Evolutionary conservation across 2,888 invertebrate genomes (phyloP).

Genomic region (Steromphala cineraria): DNA sequence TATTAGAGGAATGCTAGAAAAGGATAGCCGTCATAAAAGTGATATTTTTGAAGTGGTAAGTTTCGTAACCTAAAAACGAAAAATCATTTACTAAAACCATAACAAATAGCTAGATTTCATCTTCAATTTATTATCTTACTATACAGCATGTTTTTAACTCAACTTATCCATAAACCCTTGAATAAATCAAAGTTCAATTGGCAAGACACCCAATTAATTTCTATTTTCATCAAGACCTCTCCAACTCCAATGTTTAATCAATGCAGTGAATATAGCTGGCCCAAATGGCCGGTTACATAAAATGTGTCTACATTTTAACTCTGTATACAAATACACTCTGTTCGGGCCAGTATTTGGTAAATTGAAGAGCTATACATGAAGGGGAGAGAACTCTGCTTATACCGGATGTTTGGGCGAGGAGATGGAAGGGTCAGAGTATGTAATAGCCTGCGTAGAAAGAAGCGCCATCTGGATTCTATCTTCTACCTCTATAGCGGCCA

Average conservation of each 20-base stretch:
- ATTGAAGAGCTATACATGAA: conserved; percentile 8
- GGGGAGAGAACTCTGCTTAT: background rate
- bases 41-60: too few relatives aligned
- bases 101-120: too few relatives aligned
- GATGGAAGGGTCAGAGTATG: background rate
- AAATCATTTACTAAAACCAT: too few relatives aligned
- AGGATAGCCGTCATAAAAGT: too few relatives aligned
- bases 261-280: background rate
- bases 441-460: background rate
- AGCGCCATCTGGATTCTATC: background rate
- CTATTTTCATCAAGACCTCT: too few relatives aligned
- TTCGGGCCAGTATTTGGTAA: background rate
- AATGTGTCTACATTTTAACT: background rate
- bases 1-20: too few relatives aligned
- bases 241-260: background rate
- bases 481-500: background rate
- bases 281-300: background rate
- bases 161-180: too few relatives aligned
- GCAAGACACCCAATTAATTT: background rate
- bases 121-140: too few relatives aligned
- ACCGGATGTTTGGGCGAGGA: background rate
- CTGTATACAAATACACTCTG: conserved; percentile 1
- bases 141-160: too few relatives aligned
- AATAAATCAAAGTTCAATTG: background rate
- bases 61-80: too few relatives aligned